These are phyloP conservation scores for Desmophyllum pertusum DNA, from an alignment of 92 coral and sea anemone species.

Conservation along the genomic window DNA sequence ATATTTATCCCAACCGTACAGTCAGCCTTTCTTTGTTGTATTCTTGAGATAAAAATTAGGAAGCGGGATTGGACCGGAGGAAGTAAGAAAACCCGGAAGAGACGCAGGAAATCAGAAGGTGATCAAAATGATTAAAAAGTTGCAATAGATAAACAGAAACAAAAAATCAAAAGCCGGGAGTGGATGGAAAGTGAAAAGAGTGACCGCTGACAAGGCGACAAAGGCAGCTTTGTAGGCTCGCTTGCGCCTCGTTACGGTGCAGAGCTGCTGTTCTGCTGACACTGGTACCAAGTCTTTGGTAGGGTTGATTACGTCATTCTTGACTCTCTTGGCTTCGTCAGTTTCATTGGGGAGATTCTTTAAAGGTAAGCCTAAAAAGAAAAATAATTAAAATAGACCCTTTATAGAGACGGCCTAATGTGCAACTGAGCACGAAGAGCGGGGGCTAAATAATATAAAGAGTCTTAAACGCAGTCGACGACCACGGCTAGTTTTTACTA, in stretches of 20 bases:
- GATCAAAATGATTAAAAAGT: conserved; percentile 2
- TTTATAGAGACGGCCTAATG: no score
- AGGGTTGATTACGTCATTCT: not conserved
- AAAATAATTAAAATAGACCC: not conserved
- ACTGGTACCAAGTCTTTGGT: not conserved
- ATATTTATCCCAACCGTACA: no score
- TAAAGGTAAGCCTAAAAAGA: not conserved
- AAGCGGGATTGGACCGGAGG: not conserved
- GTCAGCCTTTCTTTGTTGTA: no score
- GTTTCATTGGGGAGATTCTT: not conserved
- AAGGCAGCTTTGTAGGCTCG: conserved; percentile 29
- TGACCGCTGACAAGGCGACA: conserved; percentile 15
- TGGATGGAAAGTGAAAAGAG: conserved; percentile 13
- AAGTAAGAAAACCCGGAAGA: not conserved
- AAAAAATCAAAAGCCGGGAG: conserved; percentile 33
- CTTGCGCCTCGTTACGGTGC: conserved; percentile 2
- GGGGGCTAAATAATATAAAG: no score
- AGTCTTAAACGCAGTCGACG: no score
- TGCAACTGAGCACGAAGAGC: no score
- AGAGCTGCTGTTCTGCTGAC: not conserved
- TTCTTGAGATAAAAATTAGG: not conserved
- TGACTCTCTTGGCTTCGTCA: not conserved
- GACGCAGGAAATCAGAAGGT: not conserved
- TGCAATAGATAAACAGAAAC: conserved; percentile 22
- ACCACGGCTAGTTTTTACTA: no score